Evolutionary conservation across 2,888 invertebrate genomes (phyloP).

Genomic region (Phorcus lineatus): DNA sequence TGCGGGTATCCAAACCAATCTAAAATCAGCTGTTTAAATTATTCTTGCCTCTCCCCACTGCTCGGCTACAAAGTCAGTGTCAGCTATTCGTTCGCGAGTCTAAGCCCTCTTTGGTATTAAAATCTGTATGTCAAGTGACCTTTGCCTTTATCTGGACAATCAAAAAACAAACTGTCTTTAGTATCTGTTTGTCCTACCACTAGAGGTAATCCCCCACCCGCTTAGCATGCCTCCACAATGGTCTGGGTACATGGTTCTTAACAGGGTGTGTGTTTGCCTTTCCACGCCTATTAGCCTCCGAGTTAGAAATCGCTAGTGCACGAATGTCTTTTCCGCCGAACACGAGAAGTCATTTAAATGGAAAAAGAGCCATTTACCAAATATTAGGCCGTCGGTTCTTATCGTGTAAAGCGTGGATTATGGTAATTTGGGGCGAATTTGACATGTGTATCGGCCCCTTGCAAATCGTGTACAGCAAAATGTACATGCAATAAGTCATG

Average conservation of each 20-base stretch:
- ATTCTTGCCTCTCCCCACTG: not conserved
- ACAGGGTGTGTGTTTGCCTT: slow-evolving; percentile 1
- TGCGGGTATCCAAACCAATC: no score
- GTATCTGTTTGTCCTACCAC: not conserved
- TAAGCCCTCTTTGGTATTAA: not conserved
- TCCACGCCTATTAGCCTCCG: not conserved
- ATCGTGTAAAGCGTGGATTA: slow-evolving; percentile 11
- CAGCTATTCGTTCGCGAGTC: not conserved
- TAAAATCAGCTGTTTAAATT: no score
- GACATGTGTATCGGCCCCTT: slow-evolving; percentile 9
- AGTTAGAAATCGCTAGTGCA: not conserved
- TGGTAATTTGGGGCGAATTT: slow-evolving; percentile 17
- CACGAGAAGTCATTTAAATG: slow-evolving; percentile 23
- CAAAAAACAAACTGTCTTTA: slow-evolving; percentile 13
- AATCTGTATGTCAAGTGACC: not conserved
- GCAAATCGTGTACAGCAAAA: not conserved
- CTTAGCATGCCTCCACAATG: not conserved
- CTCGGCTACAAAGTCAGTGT: not conserved
- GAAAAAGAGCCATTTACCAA: slow-evolving; percentile 8
- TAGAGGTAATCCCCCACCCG: not conserved
- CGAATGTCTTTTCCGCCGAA: not conserved
- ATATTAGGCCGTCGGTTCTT: slow-evolving; percentile 5
- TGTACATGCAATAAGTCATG: no score
- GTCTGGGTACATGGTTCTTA: not conserved
- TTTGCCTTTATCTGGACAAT: slow-evolving; percentile 6